Base-by-base conservation (phyloP, 2,888 invertebrate species). In the Muschampia plurimacula region DNA sequence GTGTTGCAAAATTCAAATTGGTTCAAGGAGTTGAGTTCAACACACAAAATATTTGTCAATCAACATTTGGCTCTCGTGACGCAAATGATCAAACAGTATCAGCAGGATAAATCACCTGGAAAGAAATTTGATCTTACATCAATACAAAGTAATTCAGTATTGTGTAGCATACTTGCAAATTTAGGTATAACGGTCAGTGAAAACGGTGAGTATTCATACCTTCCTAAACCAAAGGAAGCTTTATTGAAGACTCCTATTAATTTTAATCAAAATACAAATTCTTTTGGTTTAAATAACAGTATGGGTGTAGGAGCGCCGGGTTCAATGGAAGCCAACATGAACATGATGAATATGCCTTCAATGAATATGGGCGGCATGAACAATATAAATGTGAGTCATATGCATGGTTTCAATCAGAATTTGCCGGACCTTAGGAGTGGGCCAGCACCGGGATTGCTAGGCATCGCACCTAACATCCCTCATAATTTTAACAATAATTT, bases 11-110 rank as follows among this genome's bases (percentile, higher is more conserved):
- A 95, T 82, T 96, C 96, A 0, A 95, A 94, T 72, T 97, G 97
- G 95, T 97, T 96, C 82, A 96, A 96, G 83, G 96, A 96, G 75
- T 89, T 97, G 64, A 96, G 96, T 79, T 96, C 96, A 71, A 96
- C 96, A 77, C 96, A 96, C 83, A 97, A 97, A 88, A 95, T 97
- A 78, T 95, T 96, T 87, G 95, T 96, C 0, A 97, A 96, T 83
- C 96, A 96, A 81, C 0, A 97, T 96, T 83, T 96, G 96, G 81
- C 96, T 1, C 91, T 95, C 39, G 94, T 96, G 12, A 95, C 96
- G 8, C 95, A 95, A 77, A 95, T 95, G 86, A 87, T 96, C 32
- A 96, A 96, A 83, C 95, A 95, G 79, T 95, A 94, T 78, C 95
- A 96, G 76, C 96, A 95, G 81, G 96, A 96, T 80, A 94, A 93